Base-by-base conservation (phyloP, 2,113 vertebrate species). In the Narcine bancroftii region DNA sequence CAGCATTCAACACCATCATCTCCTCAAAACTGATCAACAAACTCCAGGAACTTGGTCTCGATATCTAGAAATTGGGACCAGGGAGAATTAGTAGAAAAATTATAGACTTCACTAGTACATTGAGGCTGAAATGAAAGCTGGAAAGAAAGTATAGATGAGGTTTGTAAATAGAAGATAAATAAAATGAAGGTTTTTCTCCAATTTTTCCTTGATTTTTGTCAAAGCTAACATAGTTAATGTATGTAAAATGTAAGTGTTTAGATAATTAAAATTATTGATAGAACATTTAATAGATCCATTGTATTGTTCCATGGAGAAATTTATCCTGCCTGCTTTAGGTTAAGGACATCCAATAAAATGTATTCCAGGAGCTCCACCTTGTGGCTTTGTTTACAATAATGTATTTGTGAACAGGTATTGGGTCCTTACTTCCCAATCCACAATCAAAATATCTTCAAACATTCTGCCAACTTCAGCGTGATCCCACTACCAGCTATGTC, bases 301-400 rank as follows among this genome's bases (percentile, higher is more conserved):
- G 13, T 85, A 56, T 56, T 56, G 47, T 56, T 56, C 53, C 47
- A 56, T 85, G 33, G 77, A 24, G 77, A 26, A n/a, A 29, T 56
- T 15, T 53, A 50, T 33, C 13, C 50, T 56, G 50, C 13, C 81
- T 85, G 72, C 29, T 29, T 81, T 56, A n/a, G 50, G 50, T 85
- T 85, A 85, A n/a, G 29, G 66, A 60, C 39, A 89, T 89, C 19
- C 11, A 45, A 89, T 6, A 26, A 89, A 66, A 45, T 66, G 29
- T 89, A 45, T 85, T 33, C 60, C 42, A 89, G 6, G 19, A 66
- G 36, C 87, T 66, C 87, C 87, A 89, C 87, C 87, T 89, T 89
- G 87, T 89, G 87, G 87, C 36, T 66, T 45, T 89, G 63, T 66
- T 89, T 66, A 39, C 60, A 69, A 89, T 89, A 24, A 66, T 15